These are phyloP conservation scores for Chelonus formosanus DNA, from an alignment of 2,888 invertebrate genomes.

Conservation along the genomic window DNA sequence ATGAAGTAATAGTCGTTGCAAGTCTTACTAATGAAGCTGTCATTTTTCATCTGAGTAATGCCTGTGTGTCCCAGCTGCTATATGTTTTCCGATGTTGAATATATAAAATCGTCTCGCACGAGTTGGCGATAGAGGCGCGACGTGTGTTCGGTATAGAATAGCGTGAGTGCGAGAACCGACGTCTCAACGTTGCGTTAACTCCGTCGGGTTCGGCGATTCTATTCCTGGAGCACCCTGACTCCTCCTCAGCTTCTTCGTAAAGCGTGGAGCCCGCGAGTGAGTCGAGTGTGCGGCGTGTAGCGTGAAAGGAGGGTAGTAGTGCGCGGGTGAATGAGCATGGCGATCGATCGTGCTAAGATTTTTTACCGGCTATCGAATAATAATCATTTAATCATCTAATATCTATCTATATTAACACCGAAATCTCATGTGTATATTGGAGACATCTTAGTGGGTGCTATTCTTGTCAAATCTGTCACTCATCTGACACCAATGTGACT, in stretches of 20 bases:
- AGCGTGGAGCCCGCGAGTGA: conserved; percentile 41
- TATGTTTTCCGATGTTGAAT: background rate
- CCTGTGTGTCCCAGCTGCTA: background rate
- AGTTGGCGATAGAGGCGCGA: conserved; percentile 24
- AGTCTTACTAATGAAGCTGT: conserved; percentile 1
- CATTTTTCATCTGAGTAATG: background rate
- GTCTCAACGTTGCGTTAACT: conserved; percentile 45
- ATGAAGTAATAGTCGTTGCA: too few species aligned
- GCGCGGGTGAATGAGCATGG: conserved; percentile 48
- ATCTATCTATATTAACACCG: too few species aligned
- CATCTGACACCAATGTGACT: too few species aligned
- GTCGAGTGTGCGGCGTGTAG: conserved; percentile 52
- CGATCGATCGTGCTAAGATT: conserved; percentile 11
- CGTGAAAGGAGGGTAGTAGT: conserved; percentile 48
- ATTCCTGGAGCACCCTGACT: conserved; percentile 64
- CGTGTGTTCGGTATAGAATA: conserved; percentile 13
- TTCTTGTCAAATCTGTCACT: too few species aligned
- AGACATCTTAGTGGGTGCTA: too few species aligned
- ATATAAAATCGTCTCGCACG: conserved; percentile 8
- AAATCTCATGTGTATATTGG: too few species aligned
- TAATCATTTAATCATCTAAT: background rate
- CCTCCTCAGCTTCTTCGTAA: conserved; percentile 52
- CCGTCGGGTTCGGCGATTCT: conserved; percentile 55
- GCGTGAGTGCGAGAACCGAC: conserved; percentile 34
- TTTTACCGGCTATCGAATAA: background rate